These are phyloP conservation scores for Mirounga angustirostris DNA, from an alignment of 2,113 vertebrate species.

Conservation along the genomic window DNA sequence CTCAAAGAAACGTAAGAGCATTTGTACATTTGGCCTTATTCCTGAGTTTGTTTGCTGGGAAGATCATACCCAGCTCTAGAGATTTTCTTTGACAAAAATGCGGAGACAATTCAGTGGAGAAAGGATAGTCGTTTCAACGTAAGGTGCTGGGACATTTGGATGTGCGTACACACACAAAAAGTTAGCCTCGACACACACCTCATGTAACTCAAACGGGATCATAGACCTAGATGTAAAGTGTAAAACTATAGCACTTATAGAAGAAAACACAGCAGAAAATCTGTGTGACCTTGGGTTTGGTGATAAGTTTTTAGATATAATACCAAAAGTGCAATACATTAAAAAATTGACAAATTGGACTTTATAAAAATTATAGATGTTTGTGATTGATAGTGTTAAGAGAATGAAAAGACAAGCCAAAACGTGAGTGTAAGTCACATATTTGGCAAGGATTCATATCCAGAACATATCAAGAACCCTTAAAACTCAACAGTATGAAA, in stretches of 20 bases:
- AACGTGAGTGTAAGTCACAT: neutral
- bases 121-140: neutral
- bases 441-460: conserved; percentile 2
- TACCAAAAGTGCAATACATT: neutral
- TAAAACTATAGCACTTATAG: neutral
- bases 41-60: neutral
- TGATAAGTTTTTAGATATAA: neutral
- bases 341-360: neutral
- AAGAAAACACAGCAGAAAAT: conserved; percentile 16
- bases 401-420: neutral
- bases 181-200: neutral
- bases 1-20: neutral
- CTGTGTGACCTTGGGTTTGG: neutral
- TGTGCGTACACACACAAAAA: neutral
- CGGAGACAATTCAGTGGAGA: neutral
- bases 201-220: neutral
- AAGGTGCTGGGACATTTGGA: neutral
- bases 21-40: neutral
- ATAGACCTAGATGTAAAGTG: neutral
- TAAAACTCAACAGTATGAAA: neutral
- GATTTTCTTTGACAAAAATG: neutral
- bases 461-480: neutral
- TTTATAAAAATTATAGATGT: conserved; percentile 21
- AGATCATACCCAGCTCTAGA: neutral
- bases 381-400: neutral